A percentile compares a stretch with the other conserved stretches of the same genome.
These are phyloP conservation scores for Condylura cristata DNA, from an alignment of 2,113 vertebrate genomes.

Conservation along the genomic window DNA sequence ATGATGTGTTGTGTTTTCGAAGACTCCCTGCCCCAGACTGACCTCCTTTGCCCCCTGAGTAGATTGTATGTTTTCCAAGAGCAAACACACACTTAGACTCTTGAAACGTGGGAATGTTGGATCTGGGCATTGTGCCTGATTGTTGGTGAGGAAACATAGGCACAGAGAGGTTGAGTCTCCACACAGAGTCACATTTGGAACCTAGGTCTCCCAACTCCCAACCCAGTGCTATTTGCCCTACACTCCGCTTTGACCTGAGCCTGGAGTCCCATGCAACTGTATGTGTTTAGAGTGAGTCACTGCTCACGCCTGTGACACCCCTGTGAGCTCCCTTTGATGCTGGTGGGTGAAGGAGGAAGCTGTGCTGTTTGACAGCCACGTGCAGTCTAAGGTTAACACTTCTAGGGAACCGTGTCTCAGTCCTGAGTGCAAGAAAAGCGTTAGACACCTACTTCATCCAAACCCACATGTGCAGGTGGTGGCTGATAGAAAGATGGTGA, in stretches of 20 bases:
- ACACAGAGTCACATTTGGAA: not conserved
- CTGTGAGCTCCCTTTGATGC: not conserved
- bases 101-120: not conserved
- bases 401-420: not conserved
- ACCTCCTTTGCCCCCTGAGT: not conserved
- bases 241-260: rapidly evolving
- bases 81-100: not conserved
- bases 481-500: not conserved
- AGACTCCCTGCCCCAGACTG: not conserved
- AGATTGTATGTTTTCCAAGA: not conserved
- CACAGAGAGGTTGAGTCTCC: not conserved
- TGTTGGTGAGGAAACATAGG: not conserved
- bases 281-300: not conserved
- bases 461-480: not conserved
- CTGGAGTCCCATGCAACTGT: not conserved
- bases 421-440: not conserved
- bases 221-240: not conserved
- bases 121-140: not conserved
- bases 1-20: conserved; percentile 25
- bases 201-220: not conserved
- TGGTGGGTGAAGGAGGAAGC: not conserved
- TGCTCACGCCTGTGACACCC: rapidly evolving
- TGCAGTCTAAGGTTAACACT: not conserved
- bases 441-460: not conserved
- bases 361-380: not conserved